phyloP scores from a whole-genome alignment of 2,113 vertebrate species.

The Ctenomys sociabilis region DNA sequence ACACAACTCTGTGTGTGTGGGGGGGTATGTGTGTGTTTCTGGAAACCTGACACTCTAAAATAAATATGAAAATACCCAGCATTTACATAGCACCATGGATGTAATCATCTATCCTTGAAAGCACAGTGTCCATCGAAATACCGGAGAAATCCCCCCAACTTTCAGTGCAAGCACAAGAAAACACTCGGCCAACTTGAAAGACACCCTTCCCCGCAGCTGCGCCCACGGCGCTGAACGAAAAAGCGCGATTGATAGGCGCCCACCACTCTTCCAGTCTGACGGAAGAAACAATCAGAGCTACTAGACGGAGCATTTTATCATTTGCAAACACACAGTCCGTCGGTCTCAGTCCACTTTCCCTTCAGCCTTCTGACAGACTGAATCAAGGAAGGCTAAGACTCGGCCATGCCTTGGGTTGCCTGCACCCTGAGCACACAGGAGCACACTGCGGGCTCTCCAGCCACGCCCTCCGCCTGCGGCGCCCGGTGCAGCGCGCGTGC shows the following conservation, averaged over 20 bases:
- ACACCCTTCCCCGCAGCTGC: not conserved
- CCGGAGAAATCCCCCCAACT: not conserved
- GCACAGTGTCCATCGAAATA: not conserved
- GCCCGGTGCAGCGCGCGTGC: no score
- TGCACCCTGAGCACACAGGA: not conserved
- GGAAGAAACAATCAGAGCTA: not conserved
- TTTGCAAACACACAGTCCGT: not conserved
- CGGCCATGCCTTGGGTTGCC: not conserved
- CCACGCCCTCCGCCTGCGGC: conserved; percentile 59
- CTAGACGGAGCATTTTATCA: not conserved
- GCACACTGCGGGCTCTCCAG: not conserved
- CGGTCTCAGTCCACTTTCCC: conserved; percentile 50
- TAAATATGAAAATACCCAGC: not conserved
- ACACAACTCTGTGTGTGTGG: not conserved
- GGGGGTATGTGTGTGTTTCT: not conserved
- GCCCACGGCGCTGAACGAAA: not conserved
- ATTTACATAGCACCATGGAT: not conserved
- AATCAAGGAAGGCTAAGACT: not conserved
- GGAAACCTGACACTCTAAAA: not conserved
- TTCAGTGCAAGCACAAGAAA: not conserved
- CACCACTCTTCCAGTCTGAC: not conserved
- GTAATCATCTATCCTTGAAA: not conserved
- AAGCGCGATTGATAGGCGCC: not conserved
- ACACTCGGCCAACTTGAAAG: not conserved
- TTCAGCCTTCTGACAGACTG: conserved; percentile 51